Evolutionary conservation across 2,113 vertebrate genomes (phyloP).

Genomic region (Ailuropoda melanoleuca): DNA sequence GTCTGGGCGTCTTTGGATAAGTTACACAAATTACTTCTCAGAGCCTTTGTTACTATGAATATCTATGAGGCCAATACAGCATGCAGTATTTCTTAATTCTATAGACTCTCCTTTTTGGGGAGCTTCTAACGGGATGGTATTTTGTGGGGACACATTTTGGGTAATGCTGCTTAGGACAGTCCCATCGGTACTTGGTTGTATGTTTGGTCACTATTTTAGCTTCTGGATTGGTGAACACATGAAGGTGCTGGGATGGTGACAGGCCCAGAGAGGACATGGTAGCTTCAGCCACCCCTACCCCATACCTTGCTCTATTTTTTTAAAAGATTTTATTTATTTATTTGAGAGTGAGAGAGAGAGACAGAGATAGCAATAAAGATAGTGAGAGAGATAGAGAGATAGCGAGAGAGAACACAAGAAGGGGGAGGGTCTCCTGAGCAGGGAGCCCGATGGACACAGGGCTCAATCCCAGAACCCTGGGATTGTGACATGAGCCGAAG

Average conservation of each 20-base stretch:
- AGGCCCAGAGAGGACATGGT: not conserved
- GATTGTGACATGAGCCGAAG: no score
- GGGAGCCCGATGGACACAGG: no score
- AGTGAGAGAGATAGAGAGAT: no score
- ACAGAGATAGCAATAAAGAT: no score
- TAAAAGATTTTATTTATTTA: no score
- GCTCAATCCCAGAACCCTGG: no score
- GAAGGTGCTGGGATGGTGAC: not conserved
- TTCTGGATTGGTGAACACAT: not conserved
- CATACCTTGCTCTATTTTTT: not conserved
- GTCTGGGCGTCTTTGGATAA: not conserved
- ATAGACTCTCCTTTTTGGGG: not conserved
- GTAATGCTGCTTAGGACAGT: not conserved
- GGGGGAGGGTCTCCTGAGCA: no score
- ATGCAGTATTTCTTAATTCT: not conserved
- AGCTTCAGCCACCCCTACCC: not conserved
- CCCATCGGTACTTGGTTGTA: not conserved
- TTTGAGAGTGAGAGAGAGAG: no score
- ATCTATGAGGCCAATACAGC: not conserved
- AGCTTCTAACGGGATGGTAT: not conserved
- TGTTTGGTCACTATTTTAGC: not conserved
- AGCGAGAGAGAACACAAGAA: no score
- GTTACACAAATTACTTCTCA: not conserved
- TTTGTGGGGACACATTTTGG: not conserved
- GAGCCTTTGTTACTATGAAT: not conserved